phyloP scores from a whole-genome alignment of 2,113 vertebrate species.

The Protobothrops mucrosquamatus region DNA sequence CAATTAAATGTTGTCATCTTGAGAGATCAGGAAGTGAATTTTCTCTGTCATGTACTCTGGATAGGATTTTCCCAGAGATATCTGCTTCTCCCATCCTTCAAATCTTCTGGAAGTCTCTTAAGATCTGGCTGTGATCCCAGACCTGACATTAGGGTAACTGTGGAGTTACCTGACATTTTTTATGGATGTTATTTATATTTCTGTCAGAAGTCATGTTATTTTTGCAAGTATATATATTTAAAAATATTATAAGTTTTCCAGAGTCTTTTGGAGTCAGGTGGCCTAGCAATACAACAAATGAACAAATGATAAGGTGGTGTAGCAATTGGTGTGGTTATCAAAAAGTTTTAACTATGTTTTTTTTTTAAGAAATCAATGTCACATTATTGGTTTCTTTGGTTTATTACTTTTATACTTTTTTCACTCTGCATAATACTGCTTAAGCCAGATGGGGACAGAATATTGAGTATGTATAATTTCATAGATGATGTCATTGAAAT shows the following conservation, averaged over 20 bases:
- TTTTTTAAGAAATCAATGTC: neutral
- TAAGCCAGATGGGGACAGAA: neutral
- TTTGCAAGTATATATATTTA: neutral
- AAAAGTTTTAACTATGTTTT: neutral
- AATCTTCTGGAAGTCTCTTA: neutral
- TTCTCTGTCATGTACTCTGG: neutral
- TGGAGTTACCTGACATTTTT: neutral
- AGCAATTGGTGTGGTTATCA: neutral
- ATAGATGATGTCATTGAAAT: neutral
- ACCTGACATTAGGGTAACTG: neutral
- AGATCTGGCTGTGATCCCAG: neutral
- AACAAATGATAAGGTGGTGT: neutral
- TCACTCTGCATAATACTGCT: neutral
- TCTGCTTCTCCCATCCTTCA: neutral
- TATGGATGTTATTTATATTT: neutral
- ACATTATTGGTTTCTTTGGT: neutral
- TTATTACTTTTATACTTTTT: neutral
- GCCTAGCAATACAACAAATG: neutral
- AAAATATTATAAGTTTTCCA: neutral
- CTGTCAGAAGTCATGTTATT: neutral
- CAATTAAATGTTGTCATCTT: neutral
- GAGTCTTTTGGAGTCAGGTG: neutral
- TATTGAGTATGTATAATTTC: neutral
- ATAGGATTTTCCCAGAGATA: neutral
- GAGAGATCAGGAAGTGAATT: neutral